Conservation (phyloP, 2,113 vertebrate species). For the Amazona guildingii region DNA sequence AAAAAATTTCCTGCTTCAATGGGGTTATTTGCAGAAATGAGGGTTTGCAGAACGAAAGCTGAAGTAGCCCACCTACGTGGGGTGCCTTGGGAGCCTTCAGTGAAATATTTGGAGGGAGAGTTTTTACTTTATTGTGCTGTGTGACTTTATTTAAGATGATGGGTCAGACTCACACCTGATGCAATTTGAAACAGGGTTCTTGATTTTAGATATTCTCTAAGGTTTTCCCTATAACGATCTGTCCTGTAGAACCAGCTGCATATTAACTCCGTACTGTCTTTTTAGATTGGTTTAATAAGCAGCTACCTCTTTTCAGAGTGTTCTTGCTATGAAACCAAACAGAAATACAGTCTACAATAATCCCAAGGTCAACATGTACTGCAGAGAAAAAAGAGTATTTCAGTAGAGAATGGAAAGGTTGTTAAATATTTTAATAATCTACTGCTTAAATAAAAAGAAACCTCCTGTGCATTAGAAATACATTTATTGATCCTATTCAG, state of each 20-base stretch:
- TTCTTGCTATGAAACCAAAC: background rate
- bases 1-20: background rate
- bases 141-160: background rate
- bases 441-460: conserved; percentile 32
- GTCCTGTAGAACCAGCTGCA: background rate
- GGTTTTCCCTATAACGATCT: background rate
- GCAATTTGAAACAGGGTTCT: background rate
- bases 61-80: background rate
- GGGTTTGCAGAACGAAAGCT: background rate
- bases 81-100: background rate
- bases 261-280: background rate
- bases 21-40: background rate
- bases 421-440: conserved; percentile 61
- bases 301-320: background rate
- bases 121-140: background rate
- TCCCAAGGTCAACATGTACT: conserved; percentile 1
- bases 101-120: background rate
- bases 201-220: background rate
- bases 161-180: background rate
- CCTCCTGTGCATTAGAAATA: conserved; percentile 21
- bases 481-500: conserved; percentile 17
- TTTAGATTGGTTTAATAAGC: conserved; percentile 40
- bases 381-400: background rate
- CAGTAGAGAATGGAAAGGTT: background rate
- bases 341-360: conserved; percentile 32